Evolutionary conservation across 2,113 vertebrate species (phyloP).

Genomic region (Pomatorhinus ruficollis): DNA sequence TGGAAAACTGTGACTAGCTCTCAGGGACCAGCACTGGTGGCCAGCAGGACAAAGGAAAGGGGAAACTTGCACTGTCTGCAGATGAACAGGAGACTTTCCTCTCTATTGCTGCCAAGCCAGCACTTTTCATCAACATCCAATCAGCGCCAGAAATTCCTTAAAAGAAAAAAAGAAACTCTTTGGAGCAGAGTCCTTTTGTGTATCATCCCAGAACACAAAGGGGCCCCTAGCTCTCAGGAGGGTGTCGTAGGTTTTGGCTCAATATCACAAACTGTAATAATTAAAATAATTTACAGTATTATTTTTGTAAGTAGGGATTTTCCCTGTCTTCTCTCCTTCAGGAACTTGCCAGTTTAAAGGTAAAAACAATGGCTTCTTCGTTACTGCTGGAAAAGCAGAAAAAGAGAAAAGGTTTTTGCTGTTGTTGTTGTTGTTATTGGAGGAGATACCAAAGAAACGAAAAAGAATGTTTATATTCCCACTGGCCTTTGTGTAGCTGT

Average conservation of each 20-base stretch:
- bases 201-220: neutral
- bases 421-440: neutral
- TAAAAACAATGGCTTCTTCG: neutral
- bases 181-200: conserved; percentile 7
- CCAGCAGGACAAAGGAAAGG: neutral
- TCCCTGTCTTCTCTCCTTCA: neutral
- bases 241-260: neutral
- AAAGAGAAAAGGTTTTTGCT: neutral
- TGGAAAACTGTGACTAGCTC: neutral
- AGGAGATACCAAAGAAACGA: neutral
- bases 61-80: neutral
- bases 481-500: neutral
- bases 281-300: neutral
- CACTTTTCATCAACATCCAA: conserved; percentile 28
- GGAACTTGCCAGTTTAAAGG: neutral
- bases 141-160: neutral
- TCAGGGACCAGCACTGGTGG: neutral
- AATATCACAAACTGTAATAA: neutral
- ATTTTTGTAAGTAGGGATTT: conserved; percentile 3
- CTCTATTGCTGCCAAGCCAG: neutral
- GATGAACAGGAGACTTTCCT: neutral
- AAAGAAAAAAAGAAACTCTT: conserved; percentile 31
- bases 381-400: neutral
- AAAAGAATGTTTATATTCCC: neutral
- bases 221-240: neutral